Percentiles rank a stretch among this genome's conserved stretches.
These are phyloP conservation scores for Leuciscus waleckii DNA, from an alignment of 2,797 vertebrate species.

Conservation along the genomic window DNA sequence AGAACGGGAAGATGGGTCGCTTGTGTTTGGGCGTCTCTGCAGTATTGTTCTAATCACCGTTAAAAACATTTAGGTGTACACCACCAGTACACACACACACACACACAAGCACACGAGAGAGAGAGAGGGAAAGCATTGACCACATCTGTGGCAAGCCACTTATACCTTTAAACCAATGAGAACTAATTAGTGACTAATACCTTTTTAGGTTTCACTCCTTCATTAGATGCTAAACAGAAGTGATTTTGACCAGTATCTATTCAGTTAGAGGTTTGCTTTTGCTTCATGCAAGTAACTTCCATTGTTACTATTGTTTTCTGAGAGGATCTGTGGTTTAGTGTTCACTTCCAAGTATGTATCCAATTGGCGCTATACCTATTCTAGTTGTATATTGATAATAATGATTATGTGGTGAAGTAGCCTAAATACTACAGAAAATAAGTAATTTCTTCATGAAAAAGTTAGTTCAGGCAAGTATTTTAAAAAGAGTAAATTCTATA, in stretches of 20 bases:
- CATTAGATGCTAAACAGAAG: background rate
- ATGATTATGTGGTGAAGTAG: too few species aligned
- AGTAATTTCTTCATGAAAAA: too few species aligned
- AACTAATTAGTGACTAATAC: constrained; percentile 1
- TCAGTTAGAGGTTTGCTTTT: background rate
- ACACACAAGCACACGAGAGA: constrained; percentile 5
- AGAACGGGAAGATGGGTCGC: constrained; percentile 26
- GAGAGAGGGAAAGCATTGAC: background rate
- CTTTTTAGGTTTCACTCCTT: background rate
- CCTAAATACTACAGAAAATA: too few species aligned
- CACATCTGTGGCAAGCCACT: constrained; percentile 40
- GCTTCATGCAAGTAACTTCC: background rate
- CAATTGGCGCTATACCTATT: too few species aligned
- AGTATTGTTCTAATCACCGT: constrained; percentile 57
- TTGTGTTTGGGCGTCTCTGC: constrained; percentile 60
- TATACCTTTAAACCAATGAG: background rate
- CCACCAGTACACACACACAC: constrained; percentile 45
- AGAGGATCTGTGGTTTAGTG: background rate
- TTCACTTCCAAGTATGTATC: background rate
- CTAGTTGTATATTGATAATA: too few species aligned
- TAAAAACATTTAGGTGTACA: constrained; percentile 59
- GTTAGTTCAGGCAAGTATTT: too few species aligned
- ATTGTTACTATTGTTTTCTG: background rate
- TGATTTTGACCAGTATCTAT: background rate
- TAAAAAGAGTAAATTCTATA: too few species aligned